A percentile compares a stretch with the other conserved stretches of the same genome.
Conservation (phyloP, 2,888 invertebrate genomes). For the Omphaloscelis lunosa region DNA sequence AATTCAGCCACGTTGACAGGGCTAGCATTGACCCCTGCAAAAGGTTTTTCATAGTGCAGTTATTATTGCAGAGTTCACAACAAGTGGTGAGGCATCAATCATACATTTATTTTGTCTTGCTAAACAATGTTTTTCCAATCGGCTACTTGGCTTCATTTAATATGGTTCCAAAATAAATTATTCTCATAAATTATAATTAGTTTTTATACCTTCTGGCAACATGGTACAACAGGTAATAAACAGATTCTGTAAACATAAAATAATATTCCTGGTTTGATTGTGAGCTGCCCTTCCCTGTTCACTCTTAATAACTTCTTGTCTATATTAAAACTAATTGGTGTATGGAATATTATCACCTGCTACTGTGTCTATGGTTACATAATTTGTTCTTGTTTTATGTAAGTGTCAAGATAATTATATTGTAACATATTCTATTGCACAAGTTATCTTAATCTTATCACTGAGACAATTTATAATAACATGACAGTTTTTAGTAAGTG, state of each 20-base stretch:
- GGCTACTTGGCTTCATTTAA: not conserved
- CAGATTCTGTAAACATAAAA: not conserved
- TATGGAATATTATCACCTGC: conserved; percentile 22
- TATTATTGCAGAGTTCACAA: not conserved
- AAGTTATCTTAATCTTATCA: conserved; percentile 46
- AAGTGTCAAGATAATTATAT: conserved; percentile 24
- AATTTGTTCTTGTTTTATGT: conserved; percentile 17
- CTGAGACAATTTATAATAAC: conserved; percentile 25
- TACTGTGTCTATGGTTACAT: conserved; percentile 36
- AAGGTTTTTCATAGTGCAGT: not conserved
- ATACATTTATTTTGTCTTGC: not conserved
- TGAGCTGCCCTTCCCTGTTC: not conserved
- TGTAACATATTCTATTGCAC: conserved; percentile 6
- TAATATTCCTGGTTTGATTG: conserved; percentile 10
- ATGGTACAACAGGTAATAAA: not conserved
- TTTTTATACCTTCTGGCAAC: not conserved
- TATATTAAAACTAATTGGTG: not conserved
- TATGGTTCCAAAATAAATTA: not conserved
- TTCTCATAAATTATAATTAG: not conserved
- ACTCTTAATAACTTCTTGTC: not conserved
- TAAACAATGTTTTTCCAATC: not conserved
- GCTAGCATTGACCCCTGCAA: not conserved
- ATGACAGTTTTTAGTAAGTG: conserved; percentile 30
- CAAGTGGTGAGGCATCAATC: not conserved
- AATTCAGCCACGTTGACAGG: not conserved